Base-by-base conservation (phyloP, 2,797 vertebrate genomes). In the Myotis pilosus region DNA sequence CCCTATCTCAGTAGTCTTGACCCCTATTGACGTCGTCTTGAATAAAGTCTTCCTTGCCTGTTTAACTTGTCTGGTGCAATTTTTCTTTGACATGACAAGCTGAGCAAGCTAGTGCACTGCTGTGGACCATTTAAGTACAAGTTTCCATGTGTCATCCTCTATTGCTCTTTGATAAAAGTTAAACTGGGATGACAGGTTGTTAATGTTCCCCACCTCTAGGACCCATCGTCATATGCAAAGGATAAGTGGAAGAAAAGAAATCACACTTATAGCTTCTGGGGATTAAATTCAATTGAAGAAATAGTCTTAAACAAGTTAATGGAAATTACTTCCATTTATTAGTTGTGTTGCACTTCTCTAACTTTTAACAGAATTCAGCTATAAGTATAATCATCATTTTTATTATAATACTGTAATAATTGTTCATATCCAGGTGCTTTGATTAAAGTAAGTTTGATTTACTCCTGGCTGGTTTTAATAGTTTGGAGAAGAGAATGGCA, bases 271-370 rank as follows among this genome's bases (percentile, higher is more conserved):
- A 96, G 82, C 96, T 97, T 98, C 30, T 80, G 53, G 81, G 91
- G 95, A 98, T 98, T 97, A 97, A 97, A 97, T 98, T 96, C 38
- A 96, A 94, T 96, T 94, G 97, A 96, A 98, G 95, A 98, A 97
- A 94, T 62, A 72, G 44, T 47, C 72, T 95, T 95, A 96, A 95
- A 88, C 87, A 98, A 96, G 97, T 87, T 97, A 97, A 96, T 85
- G 97, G 95, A 96, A 97, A 97, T 66, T 89, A 41, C 47, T 97
- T 97, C 82, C 17, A 33, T 5, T 68, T 68, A 33, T 92, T 96
- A 92, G 76, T 95, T 97, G 86, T 93, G 87, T 87, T 91, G 51
- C 2, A 81, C 16, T 86, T 53, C 28, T 74, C 71, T 74, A 62
- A 66, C 44, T 72, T 94, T 95, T 97, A 88, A 95, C 57, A 30